Base-by-base conservation (phyloP, 2,797 vertebrate genomes). In the Paedocypris micromegethes region DNA sequence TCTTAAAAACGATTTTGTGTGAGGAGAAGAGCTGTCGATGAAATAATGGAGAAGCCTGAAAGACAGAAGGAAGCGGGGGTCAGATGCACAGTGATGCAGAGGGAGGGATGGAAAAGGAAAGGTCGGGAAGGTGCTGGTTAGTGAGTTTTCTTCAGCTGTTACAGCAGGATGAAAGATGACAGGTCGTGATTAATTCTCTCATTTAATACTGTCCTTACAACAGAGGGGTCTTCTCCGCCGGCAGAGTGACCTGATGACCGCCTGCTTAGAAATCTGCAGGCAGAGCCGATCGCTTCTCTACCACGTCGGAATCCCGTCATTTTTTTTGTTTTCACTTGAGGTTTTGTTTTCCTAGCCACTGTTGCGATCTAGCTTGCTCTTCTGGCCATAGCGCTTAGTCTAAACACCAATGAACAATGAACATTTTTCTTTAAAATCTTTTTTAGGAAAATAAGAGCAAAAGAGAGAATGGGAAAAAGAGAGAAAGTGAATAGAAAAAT, bases 161-260 rank as follows among this genome's bases (percentile, higher is more conserved):
- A 49, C 54, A 52, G 58, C 1, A 59, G 38, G 45, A n/a, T 38
- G 6, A 64, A 59, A 8, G 3, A 45, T 50, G 66, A 66, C 49
- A 63, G 5, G 3, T 45, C 37, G 51, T 73, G 70, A 67, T 76
- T 73, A 63, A 73, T 73, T 45, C 44, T 45, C 64, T 58, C 59
- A 44, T 68, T 68, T 68, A 68, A 64, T 59, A 42, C 44, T 52
- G 43, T 47, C 58, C 40, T 70, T 59, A 58, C 56, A 54, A 70
- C 58, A 58, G 41, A 61, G 51, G 5, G 39, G 4, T 43, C 41
- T 56, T 23, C 41, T 37, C 56, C 23, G 60, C 41, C 44, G 5
- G 46, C 43, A 53, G 52, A 58, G 58, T 60, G 72, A 71, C 64
- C 56, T 66, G 9, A 43, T 48, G 42, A 65, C 48, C 44, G 5